Evolutionary conservation across 2,888 invertebrate species (phyloP), one percentile per base, ranked within the genome.

Genomic region (Brachylomia viminalis): DNA sequence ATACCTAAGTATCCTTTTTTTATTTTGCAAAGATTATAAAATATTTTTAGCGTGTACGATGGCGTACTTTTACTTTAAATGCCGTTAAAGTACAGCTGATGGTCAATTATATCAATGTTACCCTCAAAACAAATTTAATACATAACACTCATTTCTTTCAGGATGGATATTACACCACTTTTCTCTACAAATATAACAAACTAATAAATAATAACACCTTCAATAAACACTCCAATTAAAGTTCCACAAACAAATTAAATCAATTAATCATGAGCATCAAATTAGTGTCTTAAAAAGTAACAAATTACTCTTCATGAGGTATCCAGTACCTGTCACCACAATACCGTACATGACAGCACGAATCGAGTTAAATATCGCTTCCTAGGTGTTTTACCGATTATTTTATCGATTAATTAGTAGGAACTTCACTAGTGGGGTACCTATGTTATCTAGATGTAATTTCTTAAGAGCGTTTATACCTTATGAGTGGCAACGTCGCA

Each of bases 391-490:
- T 59, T 23, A 74, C 38, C 75, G 62, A 87, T 88, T 77, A 77
- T 54, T 77, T 70, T 80, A 71, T 79, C 83, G 73, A 80, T 79
- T 86, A 86, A 86, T 87, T 81, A 76, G 79, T 79, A 84, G 88
- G 87, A 88, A 84, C 73, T 84, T 64, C 49, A 65, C 71, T 77
- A 75, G 61, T 72, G 80, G 58, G 45, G 33, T 75, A n/a, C n/a
- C n/a, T n/a, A 38, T 74, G 49, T 67, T 75, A 78, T 73, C 61
- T 78, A n/a, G 13, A 59, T 62, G 45, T 70, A 68, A 78, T 75
- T 76, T 6, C 6, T 33, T 17, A n/a, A n/a, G n/a, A n/a, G n/a
- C n/a, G n/a, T n/a, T n/a, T n/a, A n/a, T n/a, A n/a, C n/a, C n/a
- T n/a, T n/a, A n/a, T n/a, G n/a, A n/a, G n/a, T n/a, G n/a, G n/a